Evolutionary conservation across 1,140 invertebrate species (phyloP).

Genomic region (Tenebrio molitor): DNA sequence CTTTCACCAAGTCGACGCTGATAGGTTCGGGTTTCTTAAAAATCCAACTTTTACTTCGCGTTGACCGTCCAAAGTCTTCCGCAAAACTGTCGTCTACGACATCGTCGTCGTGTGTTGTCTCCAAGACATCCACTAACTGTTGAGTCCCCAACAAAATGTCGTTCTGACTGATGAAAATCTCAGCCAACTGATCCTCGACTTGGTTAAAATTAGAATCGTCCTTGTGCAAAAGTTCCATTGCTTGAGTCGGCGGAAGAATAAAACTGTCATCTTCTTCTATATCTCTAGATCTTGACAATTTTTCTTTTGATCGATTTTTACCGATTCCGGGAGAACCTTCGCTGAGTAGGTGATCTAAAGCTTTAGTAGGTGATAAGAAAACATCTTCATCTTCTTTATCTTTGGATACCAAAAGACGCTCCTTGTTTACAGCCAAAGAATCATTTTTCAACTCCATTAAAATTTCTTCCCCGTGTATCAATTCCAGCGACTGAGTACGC

Average conservation of each 20-base stretch:
- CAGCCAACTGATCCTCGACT: background rate
- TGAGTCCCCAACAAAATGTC: slow-evolving; percentile 3
- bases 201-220: background rate
- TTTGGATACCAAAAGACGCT: no score
- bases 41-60: slow-evolving; percentile 5
- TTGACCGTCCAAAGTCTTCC: background rate
- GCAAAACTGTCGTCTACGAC: slow-evolving; percentile 12
- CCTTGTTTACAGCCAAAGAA: no score
- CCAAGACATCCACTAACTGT: slow-evolving; percentile 7
- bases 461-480: no score
- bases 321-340: background rate
- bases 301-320: background rate
- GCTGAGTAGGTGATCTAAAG: background rate
- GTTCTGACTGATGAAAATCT: slow-evolving; percentile 4
- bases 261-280: background rate
- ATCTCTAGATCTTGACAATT: background rate
- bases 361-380: slow-evolving; percentile 35
- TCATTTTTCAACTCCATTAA: no score
- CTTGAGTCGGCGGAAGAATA: slow-evolving; percentile 3
- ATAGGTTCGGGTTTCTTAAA: background rate
- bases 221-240: background rate
- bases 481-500: no score
- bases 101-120: background rate
- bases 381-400: slow-evolving; percentile 49
- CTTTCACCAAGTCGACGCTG: background rate